Evolutionary conservation across 1,140 invertebrate species (phyloP).

Genomic region (Liolophura sinensis): DNA sequence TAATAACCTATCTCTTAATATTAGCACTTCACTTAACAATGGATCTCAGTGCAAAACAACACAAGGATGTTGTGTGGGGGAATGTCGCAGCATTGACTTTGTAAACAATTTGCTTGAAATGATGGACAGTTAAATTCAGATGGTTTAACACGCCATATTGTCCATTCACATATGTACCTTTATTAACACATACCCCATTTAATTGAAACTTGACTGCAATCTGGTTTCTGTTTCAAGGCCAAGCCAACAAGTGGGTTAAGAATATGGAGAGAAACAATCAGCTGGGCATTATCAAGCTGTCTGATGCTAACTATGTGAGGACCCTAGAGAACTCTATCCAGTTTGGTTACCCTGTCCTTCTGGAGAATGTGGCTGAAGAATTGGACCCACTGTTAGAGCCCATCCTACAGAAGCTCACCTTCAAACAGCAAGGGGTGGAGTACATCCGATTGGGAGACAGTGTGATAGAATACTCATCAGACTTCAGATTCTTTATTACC

Average conservation of each 20-base stretch:
- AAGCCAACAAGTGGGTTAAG: conserved; percentile 81
- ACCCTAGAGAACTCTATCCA: conserved; percentile 58
- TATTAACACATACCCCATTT: no score
- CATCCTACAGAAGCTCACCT: conserved; percentile 57
- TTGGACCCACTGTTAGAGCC: conserved; percentile 59
- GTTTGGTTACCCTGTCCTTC: conserved; percentile 58
- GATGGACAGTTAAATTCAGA: no score
- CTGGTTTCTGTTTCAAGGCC: conserved; percentile 40
- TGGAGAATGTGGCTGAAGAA: conserved; percentile 60
- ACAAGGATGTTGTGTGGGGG: no score
- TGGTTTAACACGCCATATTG: no score
- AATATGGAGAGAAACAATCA: conserved; percentile 73
- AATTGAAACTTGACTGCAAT: background rate
- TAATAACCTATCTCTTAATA: no score
- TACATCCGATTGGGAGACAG: conserved; percentile 58
- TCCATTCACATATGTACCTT: no score
- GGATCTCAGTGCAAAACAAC: no score
- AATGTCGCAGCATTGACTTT: no score
- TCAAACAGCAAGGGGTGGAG: conserved; percentile 58
- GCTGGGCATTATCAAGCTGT: conserved; percentile 54
- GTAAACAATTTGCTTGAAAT: no score
- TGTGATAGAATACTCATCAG: conserved; percentile 55
- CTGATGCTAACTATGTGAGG: conserved; percentile 56
- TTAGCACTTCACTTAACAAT: no score
- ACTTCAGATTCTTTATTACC: conserved; percentile 59